Conservation (phyloP, 1,140 invertebrate genomes). For the Bradysia coprophila region DNA sequence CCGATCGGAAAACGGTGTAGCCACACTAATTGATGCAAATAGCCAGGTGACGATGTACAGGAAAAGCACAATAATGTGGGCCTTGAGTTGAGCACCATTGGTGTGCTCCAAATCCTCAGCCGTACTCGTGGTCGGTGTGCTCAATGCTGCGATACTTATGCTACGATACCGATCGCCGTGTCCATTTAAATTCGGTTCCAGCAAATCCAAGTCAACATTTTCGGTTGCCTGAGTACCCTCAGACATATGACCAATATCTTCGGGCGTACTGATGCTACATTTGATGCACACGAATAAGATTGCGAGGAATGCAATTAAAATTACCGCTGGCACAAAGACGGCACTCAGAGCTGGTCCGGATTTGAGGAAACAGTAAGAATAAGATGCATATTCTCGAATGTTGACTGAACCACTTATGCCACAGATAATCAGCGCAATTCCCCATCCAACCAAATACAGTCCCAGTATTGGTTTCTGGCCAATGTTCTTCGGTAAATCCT, state of each 20-base stretch:
- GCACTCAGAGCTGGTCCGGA: conserved; percentile 61
- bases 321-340: conserved; percentile 54
- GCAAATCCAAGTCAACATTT: conserved; percentile 58
- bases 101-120: conserved; percentile 65
- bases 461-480: conserved; percentile 61
- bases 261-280: conserved; percentile 46
- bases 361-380: conserved; percentile 66
- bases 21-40: conserved; percentile 34
- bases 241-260: conserved; percentile 41
- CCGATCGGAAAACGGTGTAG: conserved; percentile 3
- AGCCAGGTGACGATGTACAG: conserved; percentile 60
- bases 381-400: conserved; percentile 63
- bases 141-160: conserved; percentile 36
- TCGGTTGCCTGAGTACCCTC: conserved; percentile 66
- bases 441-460: conserved; percentile 82
- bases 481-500: conserved; percentile 43
- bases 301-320: conserved; percentile 50
- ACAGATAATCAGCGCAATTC: conserved; percentile 71
- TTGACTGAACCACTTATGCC: conserved; percentile 82
- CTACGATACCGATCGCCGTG: conserved; percentile 29
- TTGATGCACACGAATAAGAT: conserved; percentile 59
- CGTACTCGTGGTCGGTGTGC: conserved; percentile 44
- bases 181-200: conserved; percentile 38
- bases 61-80: conserved; percentile 56
- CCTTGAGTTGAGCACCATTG: conserved; percentile 60